Evolutionary conservation across 2,113 vertebrate genomes (phyloP), one percentile per base, ranked within the genome.

Genomic region (Acanthochromis polyacanthus): DNA sequence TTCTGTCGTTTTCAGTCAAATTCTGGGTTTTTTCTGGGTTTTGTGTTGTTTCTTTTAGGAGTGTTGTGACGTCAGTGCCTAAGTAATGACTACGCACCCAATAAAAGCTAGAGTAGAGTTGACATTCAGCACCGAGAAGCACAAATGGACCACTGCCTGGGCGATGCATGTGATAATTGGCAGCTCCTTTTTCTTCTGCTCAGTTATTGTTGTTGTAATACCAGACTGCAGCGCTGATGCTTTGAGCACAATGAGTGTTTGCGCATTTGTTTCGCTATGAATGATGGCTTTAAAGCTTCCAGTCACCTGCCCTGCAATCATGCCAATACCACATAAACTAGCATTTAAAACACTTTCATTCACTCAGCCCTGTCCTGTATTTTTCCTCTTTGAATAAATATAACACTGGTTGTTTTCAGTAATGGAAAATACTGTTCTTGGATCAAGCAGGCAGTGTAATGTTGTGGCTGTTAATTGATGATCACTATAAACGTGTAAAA

Each of bases 161-260:
- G 52, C 75, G 74, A 64, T 28, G 72, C 10, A 19, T 19, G 22
- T 19, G 7, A 40, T 81, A 80, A 90, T 62, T 78, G 69, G 59
- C 40, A 38, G 57, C 59, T 82, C 30, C 32, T 57, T 20, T 88
- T 71, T 88, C 74, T 88, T 78, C 68, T n/a, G 22, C 48, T 20
- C 40, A 16, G 60, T 85, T 62, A 74, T 83, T 72, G 65, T 85
- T 59, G 20, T 23, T 23, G 57, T 88, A 74, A 87, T 86, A 40
- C 16, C 12, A 79, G 71, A 61, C 40, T 36, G 36, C 60, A 0
- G 63, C 0, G 9, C 43, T 80, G 23, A 65, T 32, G 57, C 28
- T 45, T 70, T 25, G 17, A 59, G 23, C 58, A 48, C 53, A 75
- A 70, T 68, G 12, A 66, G 22, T 68, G 60, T 78, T 38, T 69